Evolutionary conservation across 2,113 vertebrate species (phyloP).

Genomic region (Recurvirostra avosetta): DNA sequence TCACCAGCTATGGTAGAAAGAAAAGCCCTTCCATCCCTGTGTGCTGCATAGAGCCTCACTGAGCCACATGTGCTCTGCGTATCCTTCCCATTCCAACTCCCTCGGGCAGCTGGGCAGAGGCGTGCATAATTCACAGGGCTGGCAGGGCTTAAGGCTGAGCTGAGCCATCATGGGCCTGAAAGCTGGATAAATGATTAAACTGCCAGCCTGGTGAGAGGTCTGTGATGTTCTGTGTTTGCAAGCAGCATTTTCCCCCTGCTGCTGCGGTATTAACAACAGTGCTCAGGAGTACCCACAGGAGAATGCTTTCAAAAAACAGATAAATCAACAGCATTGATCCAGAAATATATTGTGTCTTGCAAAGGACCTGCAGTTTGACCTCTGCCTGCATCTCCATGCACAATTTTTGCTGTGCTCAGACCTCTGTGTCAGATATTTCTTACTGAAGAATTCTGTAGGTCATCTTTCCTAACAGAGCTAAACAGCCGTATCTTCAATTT

Average conservation of each 20-base stretch:
- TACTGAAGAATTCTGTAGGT: not conserved
- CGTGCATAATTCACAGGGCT: not conserved
- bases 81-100: not conserved
- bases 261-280: not conserved
- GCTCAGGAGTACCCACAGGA: not conserved
- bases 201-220: not conserved
- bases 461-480: not conserved
- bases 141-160: not conserved
- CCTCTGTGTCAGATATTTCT: not conserved
- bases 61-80: not conserved
- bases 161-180: not conserved
- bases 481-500: not conserved
- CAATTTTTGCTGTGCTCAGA: not conserved
- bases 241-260: not conserved
- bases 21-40: not conserved
- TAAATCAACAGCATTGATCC: not conserved
- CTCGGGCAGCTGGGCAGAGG: accelerated
- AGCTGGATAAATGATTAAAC: not conserved
- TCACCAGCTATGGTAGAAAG: not conserved
- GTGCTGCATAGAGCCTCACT: not conserved
- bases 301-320: not conserved
- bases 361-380: not conserved
- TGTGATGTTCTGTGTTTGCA: not conserved
- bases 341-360: not conserved
- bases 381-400: not conserved